Percentiles rank a stretch among this genome's conserved stretches.
These are phyloP conservation scores for Trogon melanurus DNA, from an alignment of 2,113 vertebrate species.

Conservation along the genomic window DNA sequence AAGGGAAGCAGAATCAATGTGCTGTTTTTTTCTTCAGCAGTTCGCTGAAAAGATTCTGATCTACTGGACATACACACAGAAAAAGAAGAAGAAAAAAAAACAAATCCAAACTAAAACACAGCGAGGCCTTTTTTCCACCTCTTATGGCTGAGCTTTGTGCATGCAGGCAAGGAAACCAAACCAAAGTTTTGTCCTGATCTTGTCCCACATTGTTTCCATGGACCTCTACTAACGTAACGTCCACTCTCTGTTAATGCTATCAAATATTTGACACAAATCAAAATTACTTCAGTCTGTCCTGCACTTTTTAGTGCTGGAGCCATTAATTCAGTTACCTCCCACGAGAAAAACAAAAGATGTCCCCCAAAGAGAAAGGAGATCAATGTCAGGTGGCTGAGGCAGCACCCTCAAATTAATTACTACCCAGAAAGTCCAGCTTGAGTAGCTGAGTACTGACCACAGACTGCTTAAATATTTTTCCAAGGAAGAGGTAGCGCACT, in stretches of 20 bases:
- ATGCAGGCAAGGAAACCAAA: not conserved
- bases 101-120: not conserved
- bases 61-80: not conserved
- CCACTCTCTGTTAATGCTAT: not conserved
- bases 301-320: not conserved
- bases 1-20: not conserved
- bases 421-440: not conserved
- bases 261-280: not conserved
- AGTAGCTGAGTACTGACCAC: not conserved
- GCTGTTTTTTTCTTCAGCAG: not conserved
- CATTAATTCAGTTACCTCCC: not conserved
- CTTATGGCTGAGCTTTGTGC: not conserved
- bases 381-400: not conserved
- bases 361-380: not conserved
- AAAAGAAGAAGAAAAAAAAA: not conserved
- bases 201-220: rapidly evolving
- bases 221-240: rapidly evolving
- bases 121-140: not conserved
- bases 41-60: not conserved
- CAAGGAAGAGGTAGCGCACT: not conserved
- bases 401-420: not conserved
- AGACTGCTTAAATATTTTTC: not conserved
- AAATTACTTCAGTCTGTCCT: not conserved
- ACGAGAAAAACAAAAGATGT: not conserved
- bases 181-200: not conserved